phyloP scores from a whole-genome alignment of 2,113 vertebrate species.

The Ctenomys sociabilis region DNA sequence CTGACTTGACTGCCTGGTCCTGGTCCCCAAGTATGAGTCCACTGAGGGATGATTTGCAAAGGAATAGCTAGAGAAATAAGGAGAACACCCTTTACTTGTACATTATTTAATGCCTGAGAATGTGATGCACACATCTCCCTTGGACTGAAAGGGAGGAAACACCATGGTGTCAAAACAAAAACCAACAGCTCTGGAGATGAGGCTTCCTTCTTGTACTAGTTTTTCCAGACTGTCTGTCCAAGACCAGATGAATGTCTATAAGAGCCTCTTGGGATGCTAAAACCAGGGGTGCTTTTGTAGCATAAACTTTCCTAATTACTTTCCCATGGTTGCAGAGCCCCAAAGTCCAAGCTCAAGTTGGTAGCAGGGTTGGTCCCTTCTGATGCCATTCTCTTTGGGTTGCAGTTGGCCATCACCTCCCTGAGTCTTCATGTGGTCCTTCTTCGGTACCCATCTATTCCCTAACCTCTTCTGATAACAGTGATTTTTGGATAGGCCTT shows the following conservation, averaged over 20 bases:
- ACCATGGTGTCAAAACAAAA: not conserved
- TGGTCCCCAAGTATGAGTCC: not conserved
- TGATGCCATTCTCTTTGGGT: not conserved
- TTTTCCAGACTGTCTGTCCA: not conserved
- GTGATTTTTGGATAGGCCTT: not conserved
- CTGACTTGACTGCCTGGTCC: not conserved
- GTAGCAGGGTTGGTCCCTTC: not conserved
- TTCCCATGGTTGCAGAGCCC: not conserved
- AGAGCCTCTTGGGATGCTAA: not conserved
- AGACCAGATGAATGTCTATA: not conserved
- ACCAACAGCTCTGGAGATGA: not conserved
- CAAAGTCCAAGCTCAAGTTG: not conserved
- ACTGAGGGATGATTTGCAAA: not conserved
- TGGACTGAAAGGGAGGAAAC: not conserved
- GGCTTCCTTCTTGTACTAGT: not conserved
- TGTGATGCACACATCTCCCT: not conserved
- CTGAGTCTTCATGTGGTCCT: not conserved
- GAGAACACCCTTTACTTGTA: not conserved
- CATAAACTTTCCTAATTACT: not conserved
- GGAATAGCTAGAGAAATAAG: not conserved
- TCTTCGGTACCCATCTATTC: not conserved
- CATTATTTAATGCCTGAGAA: constrained; percentile 20
- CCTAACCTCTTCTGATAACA: not conserved
- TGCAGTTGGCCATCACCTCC: not conserved
- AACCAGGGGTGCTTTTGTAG: not conserved